A percentile compares a stretch with the other conserved stretches of the same genome.
Evolutionary conservation across 2,113 vertebrate genomes (phyloP).

Genomic region (Poeciliopsis occidentalis): DNA sequence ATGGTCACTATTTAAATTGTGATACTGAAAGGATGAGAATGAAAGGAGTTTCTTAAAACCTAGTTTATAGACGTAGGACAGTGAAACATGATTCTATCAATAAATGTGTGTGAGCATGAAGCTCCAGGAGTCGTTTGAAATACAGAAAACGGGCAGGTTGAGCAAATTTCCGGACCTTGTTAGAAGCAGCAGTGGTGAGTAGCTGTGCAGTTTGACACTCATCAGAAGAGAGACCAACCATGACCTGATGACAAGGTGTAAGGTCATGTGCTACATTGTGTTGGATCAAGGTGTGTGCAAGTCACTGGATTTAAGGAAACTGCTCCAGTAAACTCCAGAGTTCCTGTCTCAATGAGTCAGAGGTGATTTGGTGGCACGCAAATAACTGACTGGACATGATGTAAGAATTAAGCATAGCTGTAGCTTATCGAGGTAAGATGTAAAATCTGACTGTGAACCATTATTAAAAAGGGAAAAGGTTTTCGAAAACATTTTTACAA

Average conservation of each 20-base stretch:
- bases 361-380: neutral
- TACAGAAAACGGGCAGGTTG: too few species aligned
- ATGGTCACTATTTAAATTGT: too few species aligned
- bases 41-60: too few species aligned
- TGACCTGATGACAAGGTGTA: neutral
- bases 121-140: too few species aligned
- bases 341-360: neutral
- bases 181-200: neutral
- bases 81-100: too few species aligned
- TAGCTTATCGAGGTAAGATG: neutral
- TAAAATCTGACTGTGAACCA: neutral
- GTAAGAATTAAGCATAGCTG: neutral
- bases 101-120: too few species aligned
- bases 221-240: neutral
- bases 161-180: neutral
- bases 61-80: too few species aligned
- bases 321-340: neutral
- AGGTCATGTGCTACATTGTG: constrained; percentile 5
- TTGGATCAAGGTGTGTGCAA: neutral
- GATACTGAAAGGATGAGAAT: too few species aligned
- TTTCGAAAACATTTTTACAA: too few species aligned
- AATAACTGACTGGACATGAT: neutral
- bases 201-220: neutral
- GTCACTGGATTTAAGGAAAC: neutral
- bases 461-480: too few species aligned